Evolutionary conservation across 2,888 invertebrate genomes (phyloP).

Genomic region (Maniola hyperantus): DNA sequence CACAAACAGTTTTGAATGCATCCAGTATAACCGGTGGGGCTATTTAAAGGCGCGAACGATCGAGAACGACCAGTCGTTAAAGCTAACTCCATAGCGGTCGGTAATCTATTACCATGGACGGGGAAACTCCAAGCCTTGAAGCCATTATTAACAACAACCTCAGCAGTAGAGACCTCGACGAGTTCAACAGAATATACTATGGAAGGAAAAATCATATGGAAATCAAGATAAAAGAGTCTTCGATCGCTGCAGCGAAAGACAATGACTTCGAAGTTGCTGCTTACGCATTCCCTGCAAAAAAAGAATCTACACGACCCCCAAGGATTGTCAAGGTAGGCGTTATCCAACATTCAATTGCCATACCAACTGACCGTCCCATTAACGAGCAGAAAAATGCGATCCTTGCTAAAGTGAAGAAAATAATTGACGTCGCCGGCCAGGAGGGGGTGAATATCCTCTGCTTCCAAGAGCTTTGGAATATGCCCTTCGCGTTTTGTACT

Average conservation of each 20-base stretch:
- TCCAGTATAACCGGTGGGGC: constrained; percentile 48
- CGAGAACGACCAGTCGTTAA: constrained; percentile 51
- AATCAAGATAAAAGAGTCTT: constrained; percentile 70
- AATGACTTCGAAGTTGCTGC: constrained; percentile 80
- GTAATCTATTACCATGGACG: constrained; percentile 55
- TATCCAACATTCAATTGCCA: constrained; percentile 93
- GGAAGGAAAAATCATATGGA: constrained; percentile 68
- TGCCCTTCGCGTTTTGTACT: constrained; percentile 99
- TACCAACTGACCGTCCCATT: constrained; percentile 90
- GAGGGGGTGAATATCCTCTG: constrained; percentile 95
- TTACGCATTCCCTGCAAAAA: constrained; percentile 73
- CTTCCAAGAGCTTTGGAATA: constrained; percentile 98
- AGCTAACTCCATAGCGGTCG: constrained; percentile 43
- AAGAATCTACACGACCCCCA: constrained; percentile 83
- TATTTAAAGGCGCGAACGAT: constrained; percentile 59
- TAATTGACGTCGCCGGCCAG: constrained; percentile 91
- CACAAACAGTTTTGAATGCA: constrained; percentile 48
- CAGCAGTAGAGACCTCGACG: constrained; percentile 68
- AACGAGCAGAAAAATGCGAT: constrained; percentile 91
- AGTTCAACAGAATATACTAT: constrained; percentile 75
- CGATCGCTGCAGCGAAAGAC: constrained; percentile 79
- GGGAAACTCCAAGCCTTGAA: constrained; percentile 73
- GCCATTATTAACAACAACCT: constrained; percentile 71
- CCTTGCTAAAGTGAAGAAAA: constrained; percentile 88
- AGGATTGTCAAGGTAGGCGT: constrained; percentile 92